phyloP scores from a whole-genome alignment of 2,113 vertebrate genomes.

The Nanger granti region DNA sequence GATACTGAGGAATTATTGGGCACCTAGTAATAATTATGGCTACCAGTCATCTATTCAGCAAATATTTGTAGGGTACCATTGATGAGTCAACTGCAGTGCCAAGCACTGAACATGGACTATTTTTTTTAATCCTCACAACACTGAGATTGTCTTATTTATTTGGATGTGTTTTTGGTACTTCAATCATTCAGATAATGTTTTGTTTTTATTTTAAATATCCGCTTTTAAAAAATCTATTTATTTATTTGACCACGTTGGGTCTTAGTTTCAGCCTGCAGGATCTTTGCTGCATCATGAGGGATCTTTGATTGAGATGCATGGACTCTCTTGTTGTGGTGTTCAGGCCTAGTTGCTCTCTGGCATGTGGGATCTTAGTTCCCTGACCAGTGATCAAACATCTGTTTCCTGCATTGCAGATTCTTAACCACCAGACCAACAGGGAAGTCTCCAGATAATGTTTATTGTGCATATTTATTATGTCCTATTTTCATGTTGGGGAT shows the following conservation, averaged over 20 bases:
- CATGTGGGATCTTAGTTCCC: neutral
- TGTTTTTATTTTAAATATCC: neutral
- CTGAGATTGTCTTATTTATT: slow-evolving; percentile 20
- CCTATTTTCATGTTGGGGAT: neutral
- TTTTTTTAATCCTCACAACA: neutral
- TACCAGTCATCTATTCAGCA: neutral
- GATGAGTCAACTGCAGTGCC: neutral
- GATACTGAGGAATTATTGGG: neutral
- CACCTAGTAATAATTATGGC: neutral
- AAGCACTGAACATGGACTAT: neutral
- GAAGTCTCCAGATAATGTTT: neutral
- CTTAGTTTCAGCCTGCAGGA: neutral
- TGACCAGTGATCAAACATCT: neutral
- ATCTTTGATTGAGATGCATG: neutral
- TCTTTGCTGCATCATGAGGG: neutral
- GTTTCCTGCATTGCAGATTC: neutral
- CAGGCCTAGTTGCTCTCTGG: neutral
- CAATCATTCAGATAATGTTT: neutral
- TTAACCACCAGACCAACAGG: neutral
- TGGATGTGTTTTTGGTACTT: neutral
- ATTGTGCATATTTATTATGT: neutral
- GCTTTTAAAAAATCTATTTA: neutral
- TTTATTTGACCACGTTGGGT: neutral
- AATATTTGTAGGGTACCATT: neutral
- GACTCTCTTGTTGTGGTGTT: neutral